Conservation (phyloP, 2,113 vertebrate genomes). For the Procavia capensis region DNA sequence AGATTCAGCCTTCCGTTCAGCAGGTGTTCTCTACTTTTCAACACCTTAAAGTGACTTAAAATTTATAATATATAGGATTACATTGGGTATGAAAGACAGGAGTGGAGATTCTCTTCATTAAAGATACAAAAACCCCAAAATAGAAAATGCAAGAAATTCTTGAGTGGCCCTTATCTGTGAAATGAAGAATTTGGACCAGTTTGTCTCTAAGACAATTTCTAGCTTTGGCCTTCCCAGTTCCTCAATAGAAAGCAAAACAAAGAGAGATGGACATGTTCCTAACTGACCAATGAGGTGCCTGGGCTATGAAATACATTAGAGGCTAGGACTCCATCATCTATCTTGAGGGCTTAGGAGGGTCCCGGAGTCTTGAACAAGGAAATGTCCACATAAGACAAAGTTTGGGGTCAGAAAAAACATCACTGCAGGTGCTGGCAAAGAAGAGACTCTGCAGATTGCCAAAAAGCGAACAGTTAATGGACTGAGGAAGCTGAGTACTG, state of each 20-base stretch:
- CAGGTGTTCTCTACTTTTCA: slow-evolving; percentile 51
- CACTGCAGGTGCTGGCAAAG: background rate
- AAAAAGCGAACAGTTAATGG: background rate
- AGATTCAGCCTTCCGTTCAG: slow-evolving; percentile 41
- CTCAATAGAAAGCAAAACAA: background rate
- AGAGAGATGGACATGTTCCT: background rate
- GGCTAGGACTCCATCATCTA: background rate
- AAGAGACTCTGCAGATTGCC: background rate
- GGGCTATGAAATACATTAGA: background rate
- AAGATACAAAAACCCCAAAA: background rate
- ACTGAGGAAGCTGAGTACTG: background rate
- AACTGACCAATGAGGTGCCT: background rate
- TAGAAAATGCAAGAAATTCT: background rate
- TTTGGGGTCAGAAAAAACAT: background rate
- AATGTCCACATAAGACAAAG: background rate
- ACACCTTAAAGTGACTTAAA: slow-evolving; percentile 60
- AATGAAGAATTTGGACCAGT: background rate
- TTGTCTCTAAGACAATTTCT: background rate
- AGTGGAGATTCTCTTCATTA: background rate
- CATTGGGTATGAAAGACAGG: background rate
- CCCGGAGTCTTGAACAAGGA: background rate
- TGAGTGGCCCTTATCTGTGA: background rate
- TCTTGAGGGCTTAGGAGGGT: background rate
- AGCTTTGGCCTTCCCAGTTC: background rate
- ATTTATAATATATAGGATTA: slow-evolving; percentile 38